Conservation (phyloP, 2,797 vertebrate species). For the Leptoclinus maculatus region DNA sequence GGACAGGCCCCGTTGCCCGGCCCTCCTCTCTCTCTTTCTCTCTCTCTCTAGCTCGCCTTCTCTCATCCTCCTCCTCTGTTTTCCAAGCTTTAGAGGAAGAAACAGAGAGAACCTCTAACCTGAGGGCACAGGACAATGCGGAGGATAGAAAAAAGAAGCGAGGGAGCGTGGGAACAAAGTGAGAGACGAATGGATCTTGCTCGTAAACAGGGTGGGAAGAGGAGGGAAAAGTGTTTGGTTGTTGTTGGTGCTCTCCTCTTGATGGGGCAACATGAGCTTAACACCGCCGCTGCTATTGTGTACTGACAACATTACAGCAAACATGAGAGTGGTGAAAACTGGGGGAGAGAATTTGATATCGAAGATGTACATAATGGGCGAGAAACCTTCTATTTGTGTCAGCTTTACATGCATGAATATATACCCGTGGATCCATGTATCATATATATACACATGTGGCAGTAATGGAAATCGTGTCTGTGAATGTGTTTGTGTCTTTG, state of each 20-base stretch:
- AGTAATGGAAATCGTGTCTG: conserved; percentile 33
- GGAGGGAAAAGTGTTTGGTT: conserved; percentile 71
- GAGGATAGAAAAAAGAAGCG: conserved; percentile 66
- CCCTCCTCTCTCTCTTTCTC: conserved; percentile 79
- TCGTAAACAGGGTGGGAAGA: conserved; percentile 73
- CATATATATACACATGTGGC: conserved; percentile 27
- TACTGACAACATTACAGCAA: conserved; percentile 77
- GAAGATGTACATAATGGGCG: conserved; percentile 65
- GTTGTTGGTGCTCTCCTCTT: conserved; percentile 72
- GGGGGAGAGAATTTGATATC: conserved; percentile 69
- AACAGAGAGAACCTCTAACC: conserved; percentile 87
- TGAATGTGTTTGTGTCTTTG: conserved; percentile 37
- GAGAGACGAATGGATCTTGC: conserved; percentile 62
- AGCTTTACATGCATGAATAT: conserved; percentile 20
- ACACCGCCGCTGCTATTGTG: conserved; percentile 68
- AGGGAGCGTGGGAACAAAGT: conserved; percentile 78
- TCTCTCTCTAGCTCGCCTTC: conserved; percentile 57
- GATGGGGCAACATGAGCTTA: conserved; percentile 81
- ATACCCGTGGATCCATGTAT: conserved; percentile 4
- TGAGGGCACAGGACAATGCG: conserved; percentile 82
- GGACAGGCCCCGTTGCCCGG: conserved; percentile 74
- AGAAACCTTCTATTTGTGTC: conserved; percentile 41
- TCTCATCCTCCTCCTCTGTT: conserved; percentile 68
- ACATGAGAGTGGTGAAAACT: conserved; percentile 65
- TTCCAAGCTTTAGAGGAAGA: conserved; percentile 78